Base-by-base conservation (phyloP, 2,113 vertebrate species). In the Ginglymostoma cirratum region DNA sequence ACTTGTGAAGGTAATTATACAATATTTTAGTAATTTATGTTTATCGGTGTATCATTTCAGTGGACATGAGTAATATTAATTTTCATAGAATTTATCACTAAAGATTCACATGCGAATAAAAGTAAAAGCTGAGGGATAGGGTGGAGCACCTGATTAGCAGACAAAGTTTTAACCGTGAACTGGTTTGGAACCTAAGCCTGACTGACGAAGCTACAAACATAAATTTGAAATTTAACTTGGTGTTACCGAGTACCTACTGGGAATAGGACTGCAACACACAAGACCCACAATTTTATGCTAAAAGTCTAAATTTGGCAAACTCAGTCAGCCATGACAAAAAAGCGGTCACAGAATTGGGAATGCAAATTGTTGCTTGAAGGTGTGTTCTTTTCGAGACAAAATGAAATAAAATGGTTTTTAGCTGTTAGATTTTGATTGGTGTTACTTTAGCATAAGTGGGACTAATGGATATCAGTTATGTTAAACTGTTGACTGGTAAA, bases 21-120 rank as follows among this genome's bases (percentile, higher is more conserved):
- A 38, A 94, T 94, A 19, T 61, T 94, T 94, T 94, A 90, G 86
- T 7, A 95, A 21, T 24, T 95, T 95, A 69, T 52, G 76, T 24
- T 72, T 48, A 72, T 95, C 42, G 19, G 69, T 95, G 24, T 5
- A 76, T 95, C 27, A 34, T 95, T 70, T 48, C 42, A 95, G 94
- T 95, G 94, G 6, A n/a, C 3, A n/a, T 61, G 89, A 66, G 38
- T 34, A 67, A 72, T 27, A 15, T 95, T 76, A 94, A 45, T 70
- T 27, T 30, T 72, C 42, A 95, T 76, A 52, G 24, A 95, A 72
- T 45, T 72, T 72, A 95, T 48, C 14, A 95, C 34, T 38, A 38
- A 61, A 93, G 89, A 38, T 69, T 52, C 27, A 30, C 52, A 95
- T 76, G 42, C 42, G 30, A 52, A 76, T 95, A 72, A 72, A 95